These are phyloP conservation scores for Python bivittatus DNA, from an alignment of 2,113 vertebrate species.

Conservation along the genomic window DNA sequence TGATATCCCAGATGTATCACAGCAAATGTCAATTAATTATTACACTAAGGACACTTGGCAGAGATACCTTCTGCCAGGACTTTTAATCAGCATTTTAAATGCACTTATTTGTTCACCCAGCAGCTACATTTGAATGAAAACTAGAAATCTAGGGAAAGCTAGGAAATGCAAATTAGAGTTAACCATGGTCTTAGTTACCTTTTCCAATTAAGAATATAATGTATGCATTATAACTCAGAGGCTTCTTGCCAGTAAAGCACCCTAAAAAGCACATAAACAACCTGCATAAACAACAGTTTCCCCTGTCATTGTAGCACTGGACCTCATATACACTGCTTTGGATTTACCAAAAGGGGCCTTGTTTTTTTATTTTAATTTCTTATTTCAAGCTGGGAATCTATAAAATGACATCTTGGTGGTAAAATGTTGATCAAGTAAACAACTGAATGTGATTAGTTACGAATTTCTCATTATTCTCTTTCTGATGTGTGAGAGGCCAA, in stretches of 20 bases:
- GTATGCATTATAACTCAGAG: background rate
- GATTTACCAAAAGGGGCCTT: background rate
- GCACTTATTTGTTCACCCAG: background rate
- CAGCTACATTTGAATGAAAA: background rate
- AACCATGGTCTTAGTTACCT: background rate
- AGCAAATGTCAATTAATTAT: background rate
- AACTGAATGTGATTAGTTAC: conserved; percentile 20
- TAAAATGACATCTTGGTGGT: background rate
- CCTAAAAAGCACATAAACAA: background rate
- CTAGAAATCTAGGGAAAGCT: background rate
- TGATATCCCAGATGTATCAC: background rate
- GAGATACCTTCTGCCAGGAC: background rate
- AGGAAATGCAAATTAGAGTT: background rate
- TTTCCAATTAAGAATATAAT: background rate
- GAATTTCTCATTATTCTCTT: conserved; percentile 4
- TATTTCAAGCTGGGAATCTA: background rate
- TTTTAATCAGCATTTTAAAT: background rate
- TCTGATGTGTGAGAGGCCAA: background rate
- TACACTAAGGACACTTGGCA: background rate
- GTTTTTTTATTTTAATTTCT: background rate
- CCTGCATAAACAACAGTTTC: background rate
- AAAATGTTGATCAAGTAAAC: background rate
- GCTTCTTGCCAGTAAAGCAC: background rate
- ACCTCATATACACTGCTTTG: background rate
- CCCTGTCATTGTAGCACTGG: background rate